Conservation (phyloP, 2,888 invertebrate genomes). For the Ecdyonurus torrentis region DNA sequence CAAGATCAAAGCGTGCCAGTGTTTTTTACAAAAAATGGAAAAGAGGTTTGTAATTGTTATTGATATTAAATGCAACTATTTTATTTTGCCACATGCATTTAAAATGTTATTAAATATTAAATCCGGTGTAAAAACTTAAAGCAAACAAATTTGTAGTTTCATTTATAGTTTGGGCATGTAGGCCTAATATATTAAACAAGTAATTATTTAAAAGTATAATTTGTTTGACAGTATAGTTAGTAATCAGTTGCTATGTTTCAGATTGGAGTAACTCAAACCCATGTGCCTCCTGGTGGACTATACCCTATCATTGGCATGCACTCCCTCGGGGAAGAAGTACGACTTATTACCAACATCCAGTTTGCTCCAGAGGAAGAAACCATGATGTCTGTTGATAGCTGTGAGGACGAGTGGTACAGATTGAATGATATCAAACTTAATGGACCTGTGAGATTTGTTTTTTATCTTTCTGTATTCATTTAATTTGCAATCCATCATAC, state of each 20-base stretch:
- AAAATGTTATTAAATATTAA: too few species aligned
- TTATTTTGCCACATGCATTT: too few species aligned
- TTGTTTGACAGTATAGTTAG: too few species aligned
- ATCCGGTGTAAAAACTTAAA: conserved; percentile 1
- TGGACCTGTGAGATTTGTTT: conserved; percentile 24
- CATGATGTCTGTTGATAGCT: conserved; percentile 30
- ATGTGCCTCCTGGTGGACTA: conserved; percentile 22
- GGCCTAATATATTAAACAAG: background rate
- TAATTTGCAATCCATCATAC: too few species aligned
- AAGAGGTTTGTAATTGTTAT: conserved; percentile 28
- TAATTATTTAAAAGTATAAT: background rate
- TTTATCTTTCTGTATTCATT: too few species aligned
- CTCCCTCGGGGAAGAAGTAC: conserved; percentile 27
- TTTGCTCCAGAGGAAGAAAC: conserved; percentile 24
- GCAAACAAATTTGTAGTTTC: conserved; percentile 2
- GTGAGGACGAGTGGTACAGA: conserved; percentile 32
- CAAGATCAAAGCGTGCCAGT: conserved; percentile 21
- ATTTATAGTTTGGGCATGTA: background rate
- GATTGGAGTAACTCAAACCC: conserved; percentile 14
- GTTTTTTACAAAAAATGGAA: conserved; percentile 29
- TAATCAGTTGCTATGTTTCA: conserved; percentile 9
- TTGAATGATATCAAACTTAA: conserved; percentile 29
- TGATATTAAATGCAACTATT: too few species aligned
- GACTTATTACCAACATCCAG: conserved; percentile 11
- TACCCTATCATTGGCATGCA: conserved; percentile 28